These are phyloP conservation scores for Gobio occitaniae DNA, from an alignment of 2,797 vertebrate species.

Conservation along the genomic window DNA sequence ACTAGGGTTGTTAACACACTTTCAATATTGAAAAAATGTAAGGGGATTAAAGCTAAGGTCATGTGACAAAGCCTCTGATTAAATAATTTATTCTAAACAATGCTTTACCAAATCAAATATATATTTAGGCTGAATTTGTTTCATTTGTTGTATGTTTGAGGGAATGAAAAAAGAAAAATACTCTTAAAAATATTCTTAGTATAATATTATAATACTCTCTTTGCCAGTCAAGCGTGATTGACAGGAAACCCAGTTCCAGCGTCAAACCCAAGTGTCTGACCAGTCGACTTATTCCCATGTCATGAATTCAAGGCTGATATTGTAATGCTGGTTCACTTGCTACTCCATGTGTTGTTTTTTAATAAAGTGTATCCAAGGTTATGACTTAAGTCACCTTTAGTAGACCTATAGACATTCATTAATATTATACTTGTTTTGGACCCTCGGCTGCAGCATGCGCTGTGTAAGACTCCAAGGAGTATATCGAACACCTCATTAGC, in stretches of 20 bases:
- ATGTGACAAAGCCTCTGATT: neutral
- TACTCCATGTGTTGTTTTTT: neutral
- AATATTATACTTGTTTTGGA: slow-evolving; percentile 16
- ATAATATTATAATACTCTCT: neutral
- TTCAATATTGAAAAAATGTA: neutral
- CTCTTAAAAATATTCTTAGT: neutral
- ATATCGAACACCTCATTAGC: slow-evolving; percentile 29
- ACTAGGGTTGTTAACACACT: neutral
- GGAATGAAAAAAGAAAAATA: neutral
- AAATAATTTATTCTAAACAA: neutral
- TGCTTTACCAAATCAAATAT: neutral
- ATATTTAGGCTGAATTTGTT: neutral
- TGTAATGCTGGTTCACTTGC: neutral
- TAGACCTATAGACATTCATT: neutral
- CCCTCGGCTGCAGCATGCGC: neutral
- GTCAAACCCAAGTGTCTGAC: neutral
- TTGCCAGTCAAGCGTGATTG: neutral
- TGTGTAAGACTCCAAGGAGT: neutral
- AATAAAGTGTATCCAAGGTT: neutral
- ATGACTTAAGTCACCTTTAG: neutral
- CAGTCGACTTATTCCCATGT: neutral
- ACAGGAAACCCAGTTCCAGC: neutral
- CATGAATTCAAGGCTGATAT: slow-evolving; percentile 1
- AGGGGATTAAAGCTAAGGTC: neutral
- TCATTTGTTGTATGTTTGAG: neutral